A percentile compares a stretch with the other conserved stretches of the same genome.
phyloP scores from a whole-genome alignment of 2,797 vertebrate species.

The Clarias platycephalus region DNA sequence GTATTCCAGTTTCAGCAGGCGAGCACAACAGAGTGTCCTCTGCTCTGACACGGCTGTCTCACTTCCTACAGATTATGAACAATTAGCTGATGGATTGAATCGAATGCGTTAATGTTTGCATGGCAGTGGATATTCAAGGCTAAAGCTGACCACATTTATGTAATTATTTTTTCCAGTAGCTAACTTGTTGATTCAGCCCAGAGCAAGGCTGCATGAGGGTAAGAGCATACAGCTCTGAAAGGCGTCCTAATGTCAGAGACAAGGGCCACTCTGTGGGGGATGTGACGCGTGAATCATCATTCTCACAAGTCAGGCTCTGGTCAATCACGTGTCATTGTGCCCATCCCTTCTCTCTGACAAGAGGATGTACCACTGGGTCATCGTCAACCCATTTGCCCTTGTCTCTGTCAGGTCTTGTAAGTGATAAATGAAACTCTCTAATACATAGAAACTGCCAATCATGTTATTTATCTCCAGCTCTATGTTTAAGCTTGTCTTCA shows the following conservation, averaged over 20 bases:
- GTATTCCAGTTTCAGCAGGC: background rate
- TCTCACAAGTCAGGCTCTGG: constrained; percentile 70
- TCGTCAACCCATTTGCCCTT: constrained; percentile 55
- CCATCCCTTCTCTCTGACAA: constrained; percentile 51
- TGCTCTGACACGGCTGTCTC: background rate
- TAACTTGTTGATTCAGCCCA: constrained; percentile 51
- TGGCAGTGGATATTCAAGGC: background rate
- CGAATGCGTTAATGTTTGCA: background rate
- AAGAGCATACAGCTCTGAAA: constrained; percentile 41
- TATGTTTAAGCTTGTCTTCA: background rate
- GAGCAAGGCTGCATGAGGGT: constrained; percentile 59
- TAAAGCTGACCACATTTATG: constrained; percentile 11
- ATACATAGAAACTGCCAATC: background rate
- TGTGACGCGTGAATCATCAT: constrained; percentile 68
- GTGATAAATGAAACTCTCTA: constrained; percentile 66
- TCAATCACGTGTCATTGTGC: constrained; percentile 65
- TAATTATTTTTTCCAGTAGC: constrained; percentile 12
- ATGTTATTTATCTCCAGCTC: background rate
- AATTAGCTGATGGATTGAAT: background rate
- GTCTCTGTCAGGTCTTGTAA: constrained; percentile 66
- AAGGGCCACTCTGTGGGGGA: constrained; percentile 64
- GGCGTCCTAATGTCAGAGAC: constrained; percentile 58
- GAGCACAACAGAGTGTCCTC: background rate
- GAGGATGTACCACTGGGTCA: constrained; percentile 54
- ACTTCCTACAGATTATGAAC: background rate